These are phyloP conservation scores for Passer montanus DNA, from an alignment of 2,113 vertebrate genomes.

Conservation along the genomic window DNA sequence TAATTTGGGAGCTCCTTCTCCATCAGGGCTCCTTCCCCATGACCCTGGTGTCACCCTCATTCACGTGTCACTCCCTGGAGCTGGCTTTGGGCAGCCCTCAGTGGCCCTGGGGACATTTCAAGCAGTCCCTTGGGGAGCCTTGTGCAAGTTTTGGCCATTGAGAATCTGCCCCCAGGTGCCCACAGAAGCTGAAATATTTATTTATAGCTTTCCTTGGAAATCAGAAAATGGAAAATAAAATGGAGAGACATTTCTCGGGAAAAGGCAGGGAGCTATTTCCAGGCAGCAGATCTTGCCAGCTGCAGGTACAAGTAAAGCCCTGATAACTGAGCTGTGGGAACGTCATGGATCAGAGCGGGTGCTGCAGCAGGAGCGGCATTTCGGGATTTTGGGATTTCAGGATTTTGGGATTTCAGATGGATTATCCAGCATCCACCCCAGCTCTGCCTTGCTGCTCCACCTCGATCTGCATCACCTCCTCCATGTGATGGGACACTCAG, in stretches of 20 bases:
- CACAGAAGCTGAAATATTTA: not conserved
- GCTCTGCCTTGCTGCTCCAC: not conserved
- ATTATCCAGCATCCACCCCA: rapidly evolving
- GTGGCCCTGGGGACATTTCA: not conserved
- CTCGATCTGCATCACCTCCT: not conserved
- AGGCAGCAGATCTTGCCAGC: not conserved
- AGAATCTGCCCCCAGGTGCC: not conserved
- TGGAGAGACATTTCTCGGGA: not conserved
- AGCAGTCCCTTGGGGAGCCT: not conserved
- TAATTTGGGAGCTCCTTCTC: not conserved
- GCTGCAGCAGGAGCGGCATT: not conserved
- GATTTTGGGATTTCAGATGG: not conserved
- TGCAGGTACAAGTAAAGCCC: not conserved
- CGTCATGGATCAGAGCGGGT: rapidly evolving
- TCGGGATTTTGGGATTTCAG: not conserved
- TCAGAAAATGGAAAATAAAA: no score
- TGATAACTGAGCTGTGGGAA: rapidly evolving
- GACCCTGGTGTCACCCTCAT: rapidly evolving
- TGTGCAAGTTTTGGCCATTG: rapidly evolving
- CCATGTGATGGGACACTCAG: not conserved
- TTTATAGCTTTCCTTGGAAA: not conserved
- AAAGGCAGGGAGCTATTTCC: not conserved
- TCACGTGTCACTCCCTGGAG: not conserved
- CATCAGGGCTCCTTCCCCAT: not conserved
- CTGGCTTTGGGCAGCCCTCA: not conserved